A percentile compares a stretch with the other conserved stretches of the same genome.
These are phyloP conservation scores for Emmelina monodactyla DNA, from an alignment of 2,888 invertebrate species.

Conservation along the genomic window DNA sequence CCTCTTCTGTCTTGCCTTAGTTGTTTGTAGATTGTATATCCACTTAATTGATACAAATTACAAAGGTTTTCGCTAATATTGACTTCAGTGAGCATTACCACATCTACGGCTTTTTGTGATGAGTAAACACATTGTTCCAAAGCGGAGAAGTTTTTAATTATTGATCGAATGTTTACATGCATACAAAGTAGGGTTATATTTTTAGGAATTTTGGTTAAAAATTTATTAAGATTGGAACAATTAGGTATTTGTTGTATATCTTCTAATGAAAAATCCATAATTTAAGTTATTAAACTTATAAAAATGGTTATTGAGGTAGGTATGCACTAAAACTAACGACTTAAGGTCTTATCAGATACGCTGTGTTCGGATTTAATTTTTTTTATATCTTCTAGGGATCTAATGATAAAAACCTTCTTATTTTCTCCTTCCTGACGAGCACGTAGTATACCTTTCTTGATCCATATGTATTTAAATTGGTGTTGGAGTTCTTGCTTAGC, in stretches of 20 bases:
- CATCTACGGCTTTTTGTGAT: conserved; percentile 5
- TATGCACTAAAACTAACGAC: not conserved
- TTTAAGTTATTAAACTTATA: not conserved
- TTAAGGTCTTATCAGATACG: not conserved
- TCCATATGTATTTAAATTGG: conserved; percentile 7
- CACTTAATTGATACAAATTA: conserved; percentile 12
- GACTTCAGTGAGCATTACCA: conserved; percentile 13
- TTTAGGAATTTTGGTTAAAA: not conserved
- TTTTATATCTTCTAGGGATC: not conserved
- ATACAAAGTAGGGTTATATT: conserved; percentile 2
- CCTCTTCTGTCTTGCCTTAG: conserved; percentile 4
- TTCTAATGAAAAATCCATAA: not conserved
- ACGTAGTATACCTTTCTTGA: conserved; percentile 2
- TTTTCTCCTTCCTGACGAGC: conserved; percentile 4
- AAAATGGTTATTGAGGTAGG: not conserved
- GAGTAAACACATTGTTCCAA: conserved; percentile 7
- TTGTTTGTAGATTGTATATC: conserved; percentile 12
- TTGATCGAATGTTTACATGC: conserved; percentile 9
- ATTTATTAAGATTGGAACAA: not conserved
- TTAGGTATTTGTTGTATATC: not conserved
- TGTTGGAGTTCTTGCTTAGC: conserved; percentile 19
- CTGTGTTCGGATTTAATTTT: not conserved
- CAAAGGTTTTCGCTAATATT: conserved; percentile 11
- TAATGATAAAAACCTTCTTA: not conserved
- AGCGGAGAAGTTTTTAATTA: conserved; percentile 8